Base-by-base conservation (phyloP, 2,888 invertebrate species). In the Drosophila infuscata region DNA sequence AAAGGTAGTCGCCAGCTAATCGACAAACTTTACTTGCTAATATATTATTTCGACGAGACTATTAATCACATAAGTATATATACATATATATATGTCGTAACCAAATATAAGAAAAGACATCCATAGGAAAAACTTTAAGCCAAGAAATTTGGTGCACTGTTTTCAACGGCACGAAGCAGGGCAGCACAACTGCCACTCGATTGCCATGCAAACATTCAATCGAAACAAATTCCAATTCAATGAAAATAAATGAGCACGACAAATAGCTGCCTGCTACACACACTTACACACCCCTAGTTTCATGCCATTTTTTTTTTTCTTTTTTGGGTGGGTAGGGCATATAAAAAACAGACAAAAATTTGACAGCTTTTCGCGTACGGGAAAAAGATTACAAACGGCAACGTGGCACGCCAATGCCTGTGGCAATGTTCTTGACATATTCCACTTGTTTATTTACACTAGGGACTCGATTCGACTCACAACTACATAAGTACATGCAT, bases 171-270 rank as follows among this genome's bases (percentile, higher is more conserved):
- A 43, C 35, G 43, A 38, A 46, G 71, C 48, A 51, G 58, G 68
- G 66, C 58, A 76, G 65, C 46, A 46, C 25, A 68, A 76, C 82
- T 85, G 86, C 80, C 84, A 82, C 87, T 88, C 87, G 88, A 90
- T 88, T 88, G 81, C 89, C 85, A 83, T 83, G 82, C 88, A 90
- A 90, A 88, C 82, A 91, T 79, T 85, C 86, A 88, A 89, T 89
- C 86, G 85, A 82, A 89, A 89, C 89, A 84, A 87, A 87, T 87
- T 83, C 79, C 79, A 79, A 83, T 82, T 79, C 85, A 89, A 89
- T 89, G 83, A 84, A 82, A 89, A 88, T 82, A 90, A 88, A 90
- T 90, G 84, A 88, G 86, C 86, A 81, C 88, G 84, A 89, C 79
- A 83, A 87, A 87, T 87, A 84, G 74, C 79, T 72, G 72, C 57